Percentiles rank a stretch among this genome's conserved stretches.
These are phyloP conservation scores for Steromphala cineraria DNA, from an alignment of 2,888 invertebrate genomes.

Conservation along the genomic window DNA sequence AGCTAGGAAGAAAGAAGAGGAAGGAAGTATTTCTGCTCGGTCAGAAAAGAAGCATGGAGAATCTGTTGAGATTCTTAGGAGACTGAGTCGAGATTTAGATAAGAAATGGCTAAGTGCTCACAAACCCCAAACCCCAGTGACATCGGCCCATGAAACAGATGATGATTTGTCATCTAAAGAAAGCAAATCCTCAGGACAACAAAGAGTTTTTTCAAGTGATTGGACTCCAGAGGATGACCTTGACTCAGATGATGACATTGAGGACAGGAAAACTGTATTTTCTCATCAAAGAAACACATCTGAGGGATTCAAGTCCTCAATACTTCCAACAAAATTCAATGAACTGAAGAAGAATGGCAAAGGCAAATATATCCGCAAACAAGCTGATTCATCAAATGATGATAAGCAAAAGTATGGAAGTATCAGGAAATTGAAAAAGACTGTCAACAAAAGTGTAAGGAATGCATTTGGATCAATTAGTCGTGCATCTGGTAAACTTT, in stretches of 20 bases:
- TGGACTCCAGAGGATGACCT: conserved; percentile 68
- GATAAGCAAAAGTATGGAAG: conserved; percentile 55
- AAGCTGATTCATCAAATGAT: conserved; percentile 27
- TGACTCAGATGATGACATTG: conserved; percentile 65
- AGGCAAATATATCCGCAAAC: conserved; percentile 9
- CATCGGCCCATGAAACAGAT: neutral
- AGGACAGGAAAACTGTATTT: conserved; percentile 39
- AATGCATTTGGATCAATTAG: conserved; percentile 62
- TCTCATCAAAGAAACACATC: conserved; percentile 24
- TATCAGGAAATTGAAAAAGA: conserved; percentile 56
- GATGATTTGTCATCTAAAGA: conserved; percentile 5
- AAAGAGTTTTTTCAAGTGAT: conserved; percentile 44
- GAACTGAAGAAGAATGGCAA: conserved; percentile 8
- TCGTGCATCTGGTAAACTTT: conserved; percentile 57
- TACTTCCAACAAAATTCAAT: conserved; percentile 41
- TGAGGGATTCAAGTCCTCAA: conserved; percentile 58
- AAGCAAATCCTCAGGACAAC: neutral
- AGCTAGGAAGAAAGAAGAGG: neutral
- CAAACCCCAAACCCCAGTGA: neutral
- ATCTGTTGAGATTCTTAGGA: neutral
- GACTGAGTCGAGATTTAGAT: conserved; percentile 6
- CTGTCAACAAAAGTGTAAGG: conserved; percentile 55
- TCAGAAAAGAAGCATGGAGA: conserved; percentile 6
- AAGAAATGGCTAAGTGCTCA: conserved; percentile 4
- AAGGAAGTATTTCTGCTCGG: neutral